Percentiles rank a stretch among this genome's conserved stretches.
phyloP scores from a whole-genome alignment of 2,888 invertebrate species.

The Zootermopsis nevadensis region DNA sequence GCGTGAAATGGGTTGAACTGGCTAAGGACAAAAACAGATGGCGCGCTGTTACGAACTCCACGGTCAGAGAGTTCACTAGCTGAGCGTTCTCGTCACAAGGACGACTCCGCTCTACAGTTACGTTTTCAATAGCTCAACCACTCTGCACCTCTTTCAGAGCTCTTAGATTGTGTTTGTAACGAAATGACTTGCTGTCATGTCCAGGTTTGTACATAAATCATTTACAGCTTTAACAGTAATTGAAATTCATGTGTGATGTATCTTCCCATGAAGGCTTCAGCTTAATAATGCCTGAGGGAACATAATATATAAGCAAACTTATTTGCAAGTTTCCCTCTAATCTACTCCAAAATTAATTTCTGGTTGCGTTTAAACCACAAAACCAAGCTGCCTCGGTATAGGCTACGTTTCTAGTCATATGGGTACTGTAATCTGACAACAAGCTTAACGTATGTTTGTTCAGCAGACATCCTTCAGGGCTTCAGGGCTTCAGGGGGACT shows the following conservation, averaged over 20 bases:
- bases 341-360: constrained; percentile 13
- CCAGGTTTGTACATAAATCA: too few relatives aligned
- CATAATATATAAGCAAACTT: background rate
- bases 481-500: background rate
- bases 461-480: background rate
- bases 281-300: constrained; percentile 3
- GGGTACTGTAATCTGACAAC: constrained; percentile 1
- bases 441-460: constrained; percentile 1
- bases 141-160: too few relatives aligned
- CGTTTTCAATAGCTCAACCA: too few relatives aligned
- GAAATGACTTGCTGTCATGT: too few relatives aligned
- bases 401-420: background rate
- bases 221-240: background rate
- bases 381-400: constrained; percentile 5
- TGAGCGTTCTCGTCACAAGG: too few relatives aligned
- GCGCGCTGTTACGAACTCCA: too few relatives aligned
- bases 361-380: background rate
- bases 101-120: too few relatives aligned
- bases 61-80: too few relatives aligned
- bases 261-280: constrained; percentile 11
- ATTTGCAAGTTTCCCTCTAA: constrained; percentile 12
- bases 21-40: too few relatives aligned
- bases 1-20: too few relatives aligned
- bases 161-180: too few relatives aligned
- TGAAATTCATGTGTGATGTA: background rate